Base-by-base conservation (phyloP, 2,888 invertebrate species). In the Hemithea aestivaria region DNA sequence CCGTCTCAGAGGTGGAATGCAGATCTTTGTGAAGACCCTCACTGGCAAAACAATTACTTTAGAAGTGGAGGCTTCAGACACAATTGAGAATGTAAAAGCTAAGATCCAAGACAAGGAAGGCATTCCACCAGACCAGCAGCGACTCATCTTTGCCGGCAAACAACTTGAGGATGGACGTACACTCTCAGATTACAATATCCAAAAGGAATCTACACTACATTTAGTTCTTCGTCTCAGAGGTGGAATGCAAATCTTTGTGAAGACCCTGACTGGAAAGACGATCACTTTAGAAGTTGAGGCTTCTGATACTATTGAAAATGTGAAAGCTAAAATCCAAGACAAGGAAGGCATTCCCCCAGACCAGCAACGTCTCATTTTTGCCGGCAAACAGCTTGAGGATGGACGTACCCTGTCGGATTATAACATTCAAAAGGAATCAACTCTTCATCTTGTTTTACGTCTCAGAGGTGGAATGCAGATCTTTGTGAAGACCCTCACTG, bases 1-100 rank as follows among this genome's bases (percentile, higher is more conserved):
- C 1, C 73, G 77, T 60, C 69, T 77, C 0, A 57, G 77, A 2
- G 76, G 76, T 29, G 76, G 76, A 7, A 73, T 73, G 72, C 72
- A 73, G 20, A 73, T 73, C 1, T 73, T 71, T 7, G 71, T 71
- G 0, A 71, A 72, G 12, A 71, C 71, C 0, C 28, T 71, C 0
- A 71, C 71, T 0, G 71, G 71, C 0, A 72, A 72, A 1, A 72
- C 71, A 0, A 72, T 72, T 2, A 71, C 72, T 0, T 30, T 72
- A 0, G 71, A 71, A 6, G 71, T 71, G 0, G 71, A 71, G 1
- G 33, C 71, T 0, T 69, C 71, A 0, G 71, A 71, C 7, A 70
- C 71, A 0, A 71, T 71, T 1, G 71, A 71, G n/a, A 71, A 71
- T 53, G 71, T 71, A 0, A 71, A 71, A 7, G 71, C 71, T 0